Conservation (phyloP, 2,113 vertebrate species). For the Hystrix cristata region DNA sequence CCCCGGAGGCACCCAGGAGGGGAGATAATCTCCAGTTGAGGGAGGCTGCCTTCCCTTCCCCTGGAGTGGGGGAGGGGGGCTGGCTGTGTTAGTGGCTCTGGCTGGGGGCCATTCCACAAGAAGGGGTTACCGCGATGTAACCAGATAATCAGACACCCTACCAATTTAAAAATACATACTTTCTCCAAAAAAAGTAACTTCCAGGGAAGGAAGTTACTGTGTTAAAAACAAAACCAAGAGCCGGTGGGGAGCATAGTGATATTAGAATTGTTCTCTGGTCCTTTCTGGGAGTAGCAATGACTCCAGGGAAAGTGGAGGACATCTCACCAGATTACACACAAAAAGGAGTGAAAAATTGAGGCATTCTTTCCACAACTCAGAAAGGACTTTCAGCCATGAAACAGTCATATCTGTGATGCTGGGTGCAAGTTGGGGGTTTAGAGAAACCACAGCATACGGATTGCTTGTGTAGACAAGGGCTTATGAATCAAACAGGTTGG, state of each 20-base stretch:
- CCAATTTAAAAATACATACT: slow-evolving; percentile 61
- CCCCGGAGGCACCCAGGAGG: not conserved
- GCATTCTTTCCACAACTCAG: not conserved
- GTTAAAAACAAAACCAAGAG: not conserved
- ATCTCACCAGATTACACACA: not conserved
- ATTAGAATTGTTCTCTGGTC: not conserved
- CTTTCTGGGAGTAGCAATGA: not conserved
- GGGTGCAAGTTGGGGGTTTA: accelerated
- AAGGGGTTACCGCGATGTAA: not conserved
- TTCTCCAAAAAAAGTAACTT: slow-evolving; percentile 39
- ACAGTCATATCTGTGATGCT: accelerated
- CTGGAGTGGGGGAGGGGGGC: not conserved
- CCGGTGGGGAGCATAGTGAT: not conserved
- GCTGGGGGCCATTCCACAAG: no score
- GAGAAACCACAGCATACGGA: not conserved
- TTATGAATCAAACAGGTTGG: not conserved
- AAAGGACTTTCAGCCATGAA: not conserved
- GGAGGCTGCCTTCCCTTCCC: not conserved
- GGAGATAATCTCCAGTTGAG: not conserved
- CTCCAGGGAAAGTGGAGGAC: not conserved
- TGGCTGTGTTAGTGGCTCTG: no score
- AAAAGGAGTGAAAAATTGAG: not conserved
- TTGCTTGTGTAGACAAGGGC: not conserved
- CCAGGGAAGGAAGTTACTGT: slow-evolving; percentile 32
- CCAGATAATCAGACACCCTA: slow-evolving; percentile 43